These are phyloP conservation scores for Dicycla oo DNA, from an alignment of 2,888 invertebrate genomes.

Conservation along the genomic window DNA sequence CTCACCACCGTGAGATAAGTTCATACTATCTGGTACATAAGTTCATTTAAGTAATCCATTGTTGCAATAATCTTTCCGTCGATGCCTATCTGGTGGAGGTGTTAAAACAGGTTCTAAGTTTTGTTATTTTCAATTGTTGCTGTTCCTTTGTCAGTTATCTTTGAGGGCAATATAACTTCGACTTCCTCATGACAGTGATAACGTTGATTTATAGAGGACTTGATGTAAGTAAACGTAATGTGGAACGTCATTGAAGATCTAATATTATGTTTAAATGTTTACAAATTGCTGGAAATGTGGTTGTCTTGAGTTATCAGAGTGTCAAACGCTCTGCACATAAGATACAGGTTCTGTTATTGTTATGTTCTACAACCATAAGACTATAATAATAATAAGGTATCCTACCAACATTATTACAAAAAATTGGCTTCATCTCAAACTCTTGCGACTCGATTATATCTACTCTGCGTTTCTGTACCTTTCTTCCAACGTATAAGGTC, in stretches of 20 bases:
- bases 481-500: neutral
- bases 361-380: neutral
- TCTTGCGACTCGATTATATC: neutral
- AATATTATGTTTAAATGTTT: slow-evolving; percentile 37
- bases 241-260: slow-evolving; percentile 29
- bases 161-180: slow-evolving; percentile 42
- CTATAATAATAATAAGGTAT: neutral
- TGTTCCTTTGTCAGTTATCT: slow-evolving; percentile 49
- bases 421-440: neutral
- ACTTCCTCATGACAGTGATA: slow-evolving; percentile 55
- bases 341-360: slow-evolving; percentile 5
- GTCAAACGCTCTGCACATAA: neutral
- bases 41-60: neutral
- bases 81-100: no score
- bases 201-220: slow-evolving; percentile 47
- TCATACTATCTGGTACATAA: neutral
- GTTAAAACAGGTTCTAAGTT: neutral
- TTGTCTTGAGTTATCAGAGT: neutral
- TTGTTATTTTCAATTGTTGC: neutral
- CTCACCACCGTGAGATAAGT: neutral
- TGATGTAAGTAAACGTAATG: slow-evolving; percentile 24
- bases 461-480: neutral
- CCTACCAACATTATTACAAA: neutral
- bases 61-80: neutral
- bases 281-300: slow-evolving; percentile 18